A percentile compares a stretch with the other conserved stretches of the same genome.
Conservation (phyloP, 2,113 vertebrate genomes). For the Podiceps cristatus region DNA sequence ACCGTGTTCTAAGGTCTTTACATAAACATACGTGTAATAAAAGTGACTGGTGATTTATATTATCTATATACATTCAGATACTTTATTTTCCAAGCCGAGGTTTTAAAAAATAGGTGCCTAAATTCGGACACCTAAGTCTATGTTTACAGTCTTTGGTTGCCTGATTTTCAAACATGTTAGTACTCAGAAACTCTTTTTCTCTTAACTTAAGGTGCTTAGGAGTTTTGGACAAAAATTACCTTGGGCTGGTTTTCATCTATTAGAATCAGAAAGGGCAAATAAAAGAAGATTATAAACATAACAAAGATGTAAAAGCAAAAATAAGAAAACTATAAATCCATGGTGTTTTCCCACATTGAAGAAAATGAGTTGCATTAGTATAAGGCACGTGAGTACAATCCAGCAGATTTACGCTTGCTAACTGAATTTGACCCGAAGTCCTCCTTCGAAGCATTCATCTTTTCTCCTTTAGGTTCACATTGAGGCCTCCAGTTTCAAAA, state of each 20-base stretch:
- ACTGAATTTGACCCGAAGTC: neutral
- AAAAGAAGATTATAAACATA: neutral
- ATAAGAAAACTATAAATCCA: constrained; percentile 36
- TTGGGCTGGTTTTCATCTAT: neutral
- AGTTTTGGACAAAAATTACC: neutral
- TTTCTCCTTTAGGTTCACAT: constrained; percentile 53
- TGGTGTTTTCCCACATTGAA: neutral
- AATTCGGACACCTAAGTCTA: constrained; percentile 58
- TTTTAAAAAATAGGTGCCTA: constrained; percentile 63
- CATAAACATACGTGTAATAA: constrained; percentile 69
- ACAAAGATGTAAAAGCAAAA: constrained; percentile 7
- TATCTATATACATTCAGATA: constrained; percentile 53
- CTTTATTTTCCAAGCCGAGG: constrained; percentile 39
- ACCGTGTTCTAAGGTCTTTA: constrained; percentile 51
- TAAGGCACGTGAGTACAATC: neutral
- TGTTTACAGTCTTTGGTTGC: constrained; percentile 33
- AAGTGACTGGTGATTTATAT: constrained; percentile 64
- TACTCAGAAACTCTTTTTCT: neutral
- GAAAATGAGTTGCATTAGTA: neutral
- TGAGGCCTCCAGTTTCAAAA: neutral
- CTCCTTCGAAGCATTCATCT: neutral
- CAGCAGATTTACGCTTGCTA: neutral
- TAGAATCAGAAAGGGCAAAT: neutral
- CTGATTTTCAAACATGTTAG: constrained; percentile 36
- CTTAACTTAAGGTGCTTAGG: neutral